Conservation (phyloP, 2,797 vertebrate species). For the Acanthiza pusilla region DNA sequence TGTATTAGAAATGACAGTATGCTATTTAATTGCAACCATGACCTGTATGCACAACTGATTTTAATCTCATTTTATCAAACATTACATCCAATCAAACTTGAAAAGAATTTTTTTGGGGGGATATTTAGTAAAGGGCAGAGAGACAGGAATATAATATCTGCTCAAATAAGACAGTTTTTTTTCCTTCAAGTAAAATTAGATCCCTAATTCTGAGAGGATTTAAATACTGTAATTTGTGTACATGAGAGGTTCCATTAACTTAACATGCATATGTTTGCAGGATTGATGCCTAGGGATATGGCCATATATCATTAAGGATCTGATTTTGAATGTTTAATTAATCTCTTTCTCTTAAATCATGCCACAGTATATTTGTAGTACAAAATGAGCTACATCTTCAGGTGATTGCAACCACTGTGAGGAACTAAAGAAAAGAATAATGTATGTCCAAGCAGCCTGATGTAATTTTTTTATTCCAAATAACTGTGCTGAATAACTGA, state of each 20-base stretch:
- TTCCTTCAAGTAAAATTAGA: neutral
- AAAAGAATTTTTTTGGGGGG: neutral
- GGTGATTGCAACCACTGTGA: neutral
- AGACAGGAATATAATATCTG: neutral
- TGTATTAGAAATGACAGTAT: neutral
- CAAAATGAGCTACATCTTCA: neutral
- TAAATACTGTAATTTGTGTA: neutral
- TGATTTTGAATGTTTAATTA: slow-evolving; percentile 12
- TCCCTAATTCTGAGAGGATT: neutral
- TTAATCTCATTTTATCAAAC: neutral
- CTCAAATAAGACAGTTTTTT: neutral
- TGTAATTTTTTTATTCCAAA: neutral
- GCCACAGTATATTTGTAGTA: neutral
- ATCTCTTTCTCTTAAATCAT: neutral
- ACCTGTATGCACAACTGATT: neutral
- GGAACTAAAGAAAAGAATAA: neutral
- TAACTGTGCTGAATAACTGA: neutral
- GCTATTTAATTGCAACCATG: neutral
- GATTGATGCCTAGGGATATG: neutral
- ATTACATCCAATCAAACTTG: neutral
- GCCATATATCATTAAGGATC: neutral
- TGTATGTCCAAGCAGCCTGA: neutral
- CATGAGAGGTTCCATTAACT: neutral
- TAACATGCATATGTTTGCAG: neutral
- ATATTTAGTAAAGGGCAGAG: neutral